Base-by-base conservation (phyloP, 2,113 vertebrate genomes). In the Macquaria australasica region DNA sequence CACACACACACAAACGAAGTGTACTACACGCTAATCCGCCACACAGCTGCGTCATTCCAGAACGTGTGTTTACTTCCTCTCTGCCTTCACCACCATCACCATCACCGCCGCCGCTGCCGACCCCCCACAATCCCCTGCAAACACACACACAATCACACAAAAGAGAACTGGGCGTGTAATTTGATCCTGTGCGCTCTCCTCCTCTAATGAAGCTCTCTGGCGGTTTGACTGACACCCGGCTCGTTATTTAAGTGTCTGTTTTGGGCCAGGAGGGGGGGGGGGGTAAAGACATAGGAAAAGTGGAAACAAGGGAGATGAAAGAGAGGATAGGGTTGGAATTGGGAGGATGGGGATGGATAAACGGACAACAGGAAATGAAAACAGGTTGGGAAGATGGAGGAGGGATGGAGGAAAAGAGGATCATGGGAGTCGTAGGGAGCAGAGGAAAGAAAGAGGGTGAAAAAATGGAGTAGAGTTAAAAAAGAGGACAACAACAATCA, bases 161-260 rank as follows among this genome's bases (percentile, higher is more conserved):
- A 87, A 85, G 73, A 86, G 78, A 88, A 89, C 83, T 80, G 71
- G 87, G 89, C 69, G 72, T 92, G 87, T 92, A 93, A 92, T 94
- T 92, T 92, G 87, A 91, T 94, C 89, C 90, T 87, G 85, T 87
- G 89, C 34, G 82, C 90, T 93, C 86, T 85, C 83, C 87, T 91
- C 84, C 88, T 91, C 90, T 94, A 93, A 94, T 90, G 89, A 94
- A 94, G 90, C 90, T 91, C 93, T 93, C 90, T 82, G 86, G 87
- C 63, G 86, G 91, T 91, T 91, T 93, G 91, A 94, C 90, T 94
- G 93, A 93, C 93, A 93, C 89, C 80, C 76, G 37, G 88, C 91
- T 93, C 53, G 87, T 93, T 93, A 93, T 91, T 90, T 89, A 91
- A 88, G 90, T 34, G 67, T 84, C 80, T 90, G 89, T 89, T 88